Conservation (phyloP, 1,140 invertebrate species). For the Drosophila nikananu region DNA sequence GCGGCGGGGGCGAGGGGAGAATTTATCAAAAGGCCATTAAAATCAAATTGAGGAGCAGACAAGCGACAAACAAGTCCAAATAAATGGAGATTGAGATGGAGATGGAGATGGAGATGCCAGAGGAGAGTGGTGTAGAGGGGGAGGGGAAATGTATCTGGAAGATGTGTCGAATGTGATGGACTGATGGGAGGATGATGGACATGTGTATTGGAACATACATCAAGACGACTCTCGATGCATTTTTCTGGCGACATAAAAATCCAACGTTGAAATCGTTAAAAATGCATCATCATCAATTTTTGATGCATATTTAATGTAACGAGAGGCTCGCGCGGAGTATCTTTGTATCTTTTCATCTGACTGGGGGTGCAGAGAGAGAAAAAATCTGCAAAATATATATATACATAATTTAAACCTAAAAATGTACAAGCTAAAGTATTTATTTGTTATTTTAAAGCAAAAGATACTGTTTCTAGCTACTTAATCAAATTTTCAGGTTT, state of each 20-base stretch:
- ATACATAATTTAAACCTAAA: no score
- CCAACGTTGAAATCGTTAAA: constrained; percentile 79
- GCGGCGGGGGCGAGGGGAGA: constrained; percentile 2
- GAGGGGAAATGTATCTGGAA: not conserved
- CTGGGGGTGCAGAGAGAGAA: not conserved
- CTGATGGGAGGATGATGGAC: constrained; percentile 46
- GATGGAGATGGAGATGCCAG: constrained; percentile 2
- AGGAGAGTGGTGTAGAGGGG: not conserved
- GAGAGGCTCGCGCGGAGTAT: constrained; percentile 40
- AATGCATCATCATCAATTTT: constrained; percentile 85
- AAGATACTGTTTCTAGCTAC: no score
- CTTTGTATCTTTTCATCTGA: constrained; percentile 33
- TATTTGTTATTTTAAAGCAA: no score
- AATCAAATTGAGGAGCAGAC: constrained; percentile 73
- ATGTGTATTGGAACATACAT: constrained; percentile 56
- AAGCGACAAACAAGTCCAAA: constrained; percentile 54
- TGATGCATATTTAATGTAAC: constrained; percentile 83
- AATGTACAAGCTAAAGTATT: no score
- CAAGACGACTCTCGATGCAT: constrained; percentile 67
- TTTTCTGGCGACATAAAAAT: constrained; percentile 72
- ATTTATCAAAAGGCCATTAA: constrained; percentile 80
- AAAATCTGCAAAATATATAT: not conserved
- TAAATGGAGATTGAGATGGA: constrained; percentile 20
- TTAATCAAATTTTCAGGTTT: no score
- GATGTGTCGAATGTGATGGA: constrained; percentile 53